phyloP scores from a whole-genome alignment of 2,797 vertebrate genomes.

The Emydoidea blandingii region DNA sequence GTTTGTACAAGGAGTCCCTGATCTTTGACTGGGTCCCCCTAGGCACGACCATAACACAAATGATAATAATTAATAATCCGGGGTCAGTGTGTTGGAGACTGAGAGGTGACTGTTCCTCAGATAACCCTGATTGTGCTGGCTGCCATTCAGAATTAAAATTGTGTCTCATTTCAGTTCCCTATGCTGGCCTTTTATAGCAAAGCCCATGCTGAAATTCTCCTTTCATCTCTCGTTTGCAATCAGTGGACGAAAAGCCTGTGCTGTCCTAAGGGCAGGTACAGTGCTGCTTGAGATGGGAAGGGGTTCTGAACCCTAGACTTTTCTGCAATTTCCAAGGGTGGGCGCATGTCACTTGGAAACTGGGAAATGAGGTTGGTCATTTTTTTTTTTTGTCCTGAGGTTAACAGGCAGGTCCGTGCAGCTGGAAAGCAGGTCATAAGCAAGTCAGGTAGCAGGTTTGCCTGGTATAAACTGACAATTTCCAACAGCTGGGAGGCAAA shows the following conservation, averaged over 20 bases:
- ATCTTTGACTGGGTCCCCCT: background rate
- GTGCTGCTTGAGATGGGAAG: background rate
- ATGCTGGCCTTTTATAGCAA: rapidly evolving
- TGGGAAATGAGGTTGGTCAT: background rate
- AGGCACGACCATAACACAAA: background rate
- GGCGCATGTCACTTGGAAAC: background rate
- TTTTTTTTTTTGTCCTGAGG: background rate
- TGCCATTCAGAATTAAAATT: background rate
- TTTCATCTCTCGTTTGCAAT: rapidly evolving
- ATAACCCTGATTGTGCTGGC: background rate
- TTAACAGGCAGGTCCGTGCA: rapidly evolving
- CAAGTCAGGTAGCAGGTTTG: background rate
- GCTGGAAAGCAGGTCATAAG: background rate
- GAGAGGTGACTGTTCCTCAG: background rate
- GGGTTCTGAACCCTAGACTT: too few species aligned
- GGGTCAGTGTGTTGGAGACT: background rate
- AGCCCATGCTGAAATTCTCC: background rate
- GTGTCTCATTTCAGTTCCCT: background rate
- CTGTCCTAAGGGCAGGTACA: rapidly evolving
- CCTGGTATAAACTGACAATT: background rate
- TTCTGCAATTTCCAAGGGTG: too few species aligned
- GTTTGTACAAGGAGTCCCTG: background rate
- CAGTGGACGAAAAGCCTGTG: rapidly evolving
- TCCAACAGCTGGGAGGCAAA: background rate
- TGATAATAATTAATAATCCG: background rate